phyloP scores from a whole-genome alignment of 2,113 vertebrate genomes.

The Heterochromis multidens region DNA sequence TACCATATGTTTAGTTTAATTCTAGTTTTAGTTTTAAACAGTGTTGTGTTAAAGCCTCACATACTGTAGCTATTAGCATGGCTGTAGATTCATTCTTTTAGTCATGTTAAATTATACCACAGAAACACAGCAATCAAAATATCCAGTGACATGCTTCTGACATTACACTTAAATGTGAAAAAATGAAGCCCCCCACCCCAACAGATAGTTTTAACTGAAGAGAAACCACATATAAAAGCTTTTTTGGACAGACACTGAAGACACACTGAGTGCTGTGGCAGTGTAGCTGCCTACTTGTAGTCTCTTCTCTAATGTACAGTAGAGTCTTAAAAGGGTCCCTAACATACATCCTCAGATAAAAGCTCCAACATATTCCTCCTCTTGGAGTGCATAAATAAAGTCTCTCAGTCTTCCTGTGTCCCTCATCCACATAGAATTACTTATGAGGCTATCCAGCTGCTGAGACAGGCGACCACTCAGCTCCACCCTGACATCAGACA shows the following conservation, averaged over 20 bases:
- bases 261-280: not conserved
- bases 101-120: not conserved
- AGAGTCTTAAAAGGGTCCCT: constrained; percentile 15
- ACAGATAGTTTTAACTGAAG: not conserved
- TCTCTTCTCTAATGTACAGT: not conserved
- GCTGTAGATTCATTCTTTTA: not conserved
- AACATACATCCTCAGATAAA: constrained; percentile 30
- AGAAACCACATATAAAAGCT: not conserved
- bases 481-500: constrained; percentile 32
- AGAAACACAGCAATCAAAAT: not conserved
- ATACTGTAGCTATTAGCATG: no score
- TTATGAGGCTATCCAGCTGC: constrained; percentile 57
- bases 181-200: not conserved
- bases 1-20: no score
- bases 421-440: constrained; percentile 32
- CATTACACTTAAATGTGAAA: not conserved
- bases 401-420: constrained; percentile 30
- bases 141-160: not conserved
- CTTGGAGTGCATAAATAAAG: constrained; percentile 50
- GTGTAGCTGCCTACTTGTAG: not conserved
- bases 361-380: constrained; percentile 5
- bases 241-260: not conserved
- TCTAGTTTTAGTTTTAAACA: no score
- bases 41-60: no score
- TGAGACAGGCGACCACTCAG: constrained; percentile 38